Percentiles rank a stretch among this genome's conserved stretches.
Conservation (phyloP, 2,797 vertebrate species). For the Staurois parvus region DNA sequence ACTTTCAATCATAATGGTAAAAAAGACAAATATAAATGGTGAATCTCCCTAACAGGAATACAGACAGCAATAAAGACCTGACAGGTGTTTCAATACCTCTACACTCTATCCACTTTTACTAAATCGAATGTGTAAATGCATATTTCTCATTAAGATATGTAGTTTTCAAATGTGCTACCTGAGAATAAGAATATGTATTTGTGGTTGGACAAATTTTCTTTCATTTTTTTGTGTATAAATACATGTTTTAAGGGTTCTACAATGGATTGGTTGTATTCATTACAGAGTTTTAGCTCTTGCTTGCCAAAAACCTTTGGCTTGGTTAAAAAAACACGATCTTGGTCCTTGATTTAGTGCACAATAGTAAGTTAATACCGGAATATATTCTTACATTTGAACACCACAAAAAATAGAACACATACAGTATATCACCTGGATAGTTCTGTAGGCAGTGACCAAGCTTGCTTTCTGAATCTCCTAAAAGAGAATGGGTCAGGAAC, state of each 20-base stretch:
- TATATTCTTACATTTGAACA: constrained; percentile 31
- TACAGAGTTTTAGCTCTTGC: constrained; percentile 1
- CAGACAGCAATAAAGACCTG: too few relatives aligned
- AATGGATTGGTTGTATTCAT: constrained; percentile 35
- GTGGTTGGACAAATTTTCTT: not conserved
- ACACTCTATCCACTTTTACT: too few relatives aligned
- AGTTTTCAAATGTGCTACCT: not conserved
- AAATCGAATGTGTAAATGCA: not conserved
- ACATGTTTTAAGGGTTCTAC: constrained; percentile 3
- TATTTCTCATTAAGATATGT: not conserved
- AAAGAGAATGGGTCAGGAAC: not conserved
- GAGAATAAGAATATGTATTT: not conserved
- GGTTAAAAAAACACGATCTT: constrained; percentile 37
- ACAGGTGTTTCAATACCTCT: too few relatives aligned
- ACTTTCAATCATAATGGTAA: too few relatives aligned
- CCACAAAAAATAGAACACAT: constrained; percentile 53
- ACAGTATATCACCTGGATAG: constrained; percentile 45
- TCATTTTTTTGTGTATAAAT: constrained; percentile 29
- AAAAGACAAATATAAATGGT: too few relatives aligned
- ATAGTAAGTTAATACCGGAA: constrained; percentile 30
- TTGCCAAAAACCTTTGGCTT: constrained; percentile 51
- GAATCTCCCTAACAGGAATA: too few relatives aligned
- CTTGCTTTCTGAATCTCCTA: constrained; percentile 17
- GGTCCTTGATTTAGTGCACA: constrained; percentile 32
- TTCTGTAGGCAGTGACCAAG: constrained; percentile 21